Conservation (phyloP, 2,797 vertebrate species). For the Danio jaintianensis region DNA sequence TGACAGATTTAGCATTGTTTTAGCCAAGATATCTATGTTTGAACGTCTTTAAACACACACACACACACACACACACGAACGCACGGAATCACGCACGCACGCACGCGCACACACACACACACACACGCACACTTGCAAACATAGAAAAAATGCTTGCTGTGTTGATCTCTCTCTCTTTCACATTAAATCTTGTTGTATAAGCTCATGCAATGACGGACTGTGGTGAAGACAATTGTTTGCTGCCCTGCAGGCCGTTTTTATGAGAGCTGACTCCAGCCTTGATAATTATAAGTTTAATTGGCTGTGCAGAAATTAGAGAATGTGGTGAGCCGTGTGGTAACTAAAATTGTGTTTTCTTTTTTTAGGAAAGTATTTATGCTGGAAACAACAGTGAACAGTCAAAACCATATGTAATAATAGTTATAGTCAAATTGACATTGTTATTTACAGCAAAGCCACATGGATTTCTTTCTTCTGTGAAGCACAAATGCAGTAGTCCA, state of each 20-base stretch:
- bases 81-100: no score
- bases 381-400: slow-evolving; percentile 3
- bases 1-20: no score
- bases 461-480: background rate
- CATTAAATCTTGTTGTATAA: background rate
- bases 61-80: no score
- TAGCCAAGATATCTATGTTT: no score
- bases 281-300: slow-evolving; percentile 26
- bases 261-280: background rate
- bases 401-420: background rate
- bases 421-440: no score
- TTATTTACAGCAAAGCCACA: no score
- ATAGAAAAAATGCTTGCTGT: no score
- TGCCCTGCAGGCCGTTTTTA: background rate
- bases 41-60: no score
- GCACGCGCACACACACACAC: no score
- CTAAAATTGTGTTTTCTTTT: background rate
- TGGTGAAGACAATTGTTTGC: slow-evolving; percentile 8
- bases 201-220: background rate
- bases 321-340: background rate
- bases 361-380: slow-evolving; percentile 10
- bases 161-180: background rate
- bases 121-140: no score
- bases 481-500: no score
- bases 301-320: background rate